These are phyloP conservation scores for Datnioides undecimradiatus DNA, from an alignment of 2,113 vertebrate genomes.

Conservation along the genomic window DNA sequence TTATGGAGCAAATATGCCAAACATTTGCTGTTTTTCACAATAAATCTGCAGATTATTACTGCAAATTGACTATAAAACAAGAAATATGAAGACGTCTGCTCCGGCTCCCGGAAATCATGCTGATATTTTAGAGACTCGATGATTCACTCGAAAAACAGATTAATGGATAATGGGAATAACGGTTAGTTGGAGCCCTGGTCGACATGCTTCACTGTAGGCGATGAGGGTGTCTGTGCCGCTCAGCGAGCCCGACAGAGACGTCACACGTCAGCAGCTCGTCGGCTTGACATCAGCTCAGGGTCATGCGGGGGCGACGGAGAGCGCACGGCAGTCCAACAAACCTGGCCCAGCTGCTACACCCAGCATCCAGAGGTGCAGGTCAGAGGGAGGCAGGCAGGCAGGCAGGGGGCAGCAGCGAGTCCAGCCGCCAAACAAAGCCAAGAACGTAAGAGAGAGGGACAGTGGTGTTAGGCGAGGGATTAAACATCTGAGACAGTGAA, in stretches of 20 bases:
- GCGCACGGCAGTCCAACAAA: constrained; percentile 77
- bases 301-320: constrained; percentile 23
- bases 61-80: not conserved
- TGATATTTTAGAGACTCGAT: not conserved
- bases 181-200: not conserved
- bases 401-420: constrained; percentile 74
- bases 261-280: not conserved
- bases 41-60: not conserved
- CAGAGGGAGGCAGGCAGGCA: constrained; percentile 68
- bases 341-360: constrained; percentile 86
- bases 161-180: not conserved
- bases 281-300: not conserved
- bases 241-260: constrained; percentile 26
- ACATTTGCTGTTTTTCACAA: not conserved
- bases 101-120: not conserved
- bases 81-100: not conserved
- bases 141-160: not conserved
- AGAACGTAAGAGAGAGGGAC: constrained; percentile 77
- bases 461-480: constrained; percentile 76
- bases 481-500: constrained; percentile 29
- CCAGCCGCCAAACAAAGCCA: constrained; percentile 69
- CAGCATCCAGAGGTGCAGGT: constrained; percentile 77
- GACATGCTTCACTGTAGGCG: constrained; percentile 18
- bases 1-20: not conserved
- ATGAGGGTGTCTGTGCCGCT: not conserved